Base-by-base conservation (phyloP, 2,797 vertebrate genomes). In the Pipistrellus pipistrellus region DNA sequence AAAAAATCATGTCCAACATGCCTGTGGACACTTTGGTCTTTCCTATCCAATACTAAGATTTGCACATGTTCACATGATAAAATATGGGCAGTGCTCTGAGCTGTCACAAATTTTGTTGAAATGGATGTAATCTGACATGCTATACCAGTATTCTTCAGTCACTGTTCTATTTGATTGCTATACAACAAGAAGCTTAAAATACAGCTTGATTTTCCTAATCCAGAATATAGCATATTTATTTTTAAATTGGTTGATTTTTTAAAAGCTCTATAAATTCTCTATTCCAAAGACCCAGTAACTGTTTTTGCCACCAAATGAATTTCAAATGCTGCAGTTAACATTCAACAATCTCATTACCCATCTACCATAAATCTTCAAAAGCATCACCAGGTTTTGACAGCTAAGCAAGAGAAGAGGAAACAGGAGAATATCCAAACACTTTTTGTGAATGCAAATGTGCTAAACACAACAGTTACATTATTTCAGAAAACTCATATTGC, bases 351-450 rank as follows among this genome's bases (percentile, higher is more conserved):
- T 98, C 96, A 97, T 97, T 98, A 98, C 85, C 93, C 89, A 97
- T 97, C 97, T 95, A 96, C 96, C 76, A 96, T 96, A 98, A 98
- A 98, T 98, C 97, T 98, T 98, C 97, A 98, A 97, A 97, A 97
- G 94, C 97, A 97, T 97, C 96, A 96, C 91, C 75, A 53, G 98
- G 96, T 98, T 98, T 98, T 98, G 98, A 98, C 97, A 98, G 97
- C 88, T 95, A 95, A 97, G 90, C 90, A 97, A 94, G 90, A 97
- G 90, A 98, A 97, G 94, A 87, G 57, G 82, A 98, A 97, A 96
- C 93, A 96, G 94, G 88, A 97, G 95, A 97, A 98, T 95, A 98
- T 97, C 95, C 96, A 98, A 97, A 93, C 93, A 97, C 96, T 97
- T 97, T 96, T 97, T 96, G 96, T 96, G 91, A 97, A 98, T 98